Conservation (phyloP, 2,113 vertebrate genomes). For the Gobiocypris rarus region DNA sequence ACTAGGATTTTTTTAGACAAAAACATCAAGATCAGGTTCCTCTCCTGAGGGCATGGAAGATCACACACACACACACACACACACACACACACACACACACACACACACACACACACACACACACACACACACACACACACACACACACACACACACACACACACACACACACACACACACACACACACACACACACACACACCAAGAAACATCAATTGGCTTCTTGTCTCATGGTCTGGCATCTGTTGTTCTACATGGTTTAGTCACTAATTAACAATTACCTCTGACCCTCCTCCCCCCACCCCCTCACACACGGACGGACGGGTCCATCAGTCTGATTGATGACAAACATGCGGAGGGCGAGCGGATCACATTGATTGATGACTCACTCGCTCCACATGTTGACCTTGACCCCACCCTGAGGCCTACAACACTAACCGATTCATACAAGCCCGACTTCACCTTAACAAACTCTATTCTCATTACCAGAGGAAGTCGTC, state of each 20-base stretch:
- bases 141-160: neutral
- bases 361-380: constrained; percentile 73
- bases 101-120: neutral
- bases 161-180: neutral
- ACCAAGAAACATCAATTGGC: constrained; percentile 19
- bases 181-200: neutral
- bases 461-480: constrained; percentile 19
- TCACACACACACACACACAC: neutral
- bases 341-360: constrained; percentile 77
- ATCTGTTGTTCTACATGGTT: constrained; percentile 50
- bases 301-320: neutral
- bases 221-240: constrained; percentile 27
- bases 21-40: constrained; percentile 29
- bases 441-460: constrained; percentile 44
- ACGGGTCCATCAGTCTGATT: constrained; percentile 71
- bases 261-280: constrained; percentile 60
- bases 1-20: constrained; percentile 16
- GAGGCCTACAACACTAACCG: constrained; percentile 35
- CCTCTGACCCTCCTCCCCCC: constrained; percentile 10
- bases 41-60: constrained; percentile 12
- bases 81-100: neutral
- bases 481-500: constrained; percentile 32
- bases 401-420: constrained; percentile 72
- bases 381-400: constrained; percentile 70
- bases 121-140: neutral